Conservation (phyloP, 2,888 invertebrate genomes). For the Oligia latruncula region DNA sequence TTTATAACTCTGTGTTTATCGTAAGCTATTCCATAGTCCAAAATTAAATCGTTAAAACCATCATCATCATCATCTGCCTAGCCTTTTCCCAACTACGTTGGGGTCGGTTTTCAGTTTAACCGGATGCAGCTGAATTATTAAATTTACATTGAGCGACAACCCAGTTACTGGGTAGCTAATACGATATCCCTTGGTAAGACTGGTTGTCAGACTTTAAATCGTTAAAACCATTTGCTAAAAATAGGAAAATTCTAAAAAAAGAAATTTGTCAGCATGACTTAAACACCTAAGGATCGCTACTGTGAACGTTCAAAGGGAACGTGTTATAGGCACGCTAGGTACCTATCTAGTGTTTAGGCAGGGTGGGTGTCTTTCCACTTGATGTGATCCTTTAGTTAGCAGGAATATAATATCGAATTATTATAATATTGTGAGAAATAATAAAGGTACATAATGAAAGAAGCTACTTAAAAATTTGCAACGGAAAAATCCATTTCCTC, state of each 20-base stretch:
- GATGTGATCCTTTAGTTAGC: background rate
- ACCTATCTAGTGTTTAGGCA: background rate
- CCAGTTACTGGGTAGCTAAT: no score
- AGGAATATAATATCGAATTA: background rate
- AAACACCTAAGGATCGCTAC: background rate
- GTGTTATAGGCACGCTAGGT: background rate
- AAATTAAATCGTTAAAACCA: background rate
- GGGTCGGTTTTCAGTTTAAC: no score
- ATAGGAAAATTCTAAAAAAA: background rate
- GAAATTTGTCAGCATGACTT: no score
- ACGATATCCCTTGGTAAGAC: no score
- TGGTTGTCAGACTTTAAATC: background rate
- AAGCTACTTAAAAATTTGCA: background rate
- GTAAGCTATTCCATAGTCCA: background rate
- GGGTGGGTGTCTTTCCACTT: background rate
- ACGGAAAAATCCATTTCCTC: background rate
- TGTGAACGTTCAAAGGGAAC: background rate
- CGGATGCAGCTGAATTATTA: no score
- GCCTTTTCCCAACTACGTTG: no score
- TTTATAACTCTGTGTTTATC: background rate
- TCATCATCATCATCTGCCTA: no score
- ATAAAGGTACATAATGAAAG: background rate
- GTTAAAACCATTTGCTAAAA: background rate
- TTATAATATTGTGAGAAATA: background rate
- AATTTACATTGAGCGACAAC: no score